Percentiles rank a stretch among this genome's conserved stretches.
Conservation (phyloP, 2,113 vertebrate species). For the Nycticryphes semicollaris region DNA sequence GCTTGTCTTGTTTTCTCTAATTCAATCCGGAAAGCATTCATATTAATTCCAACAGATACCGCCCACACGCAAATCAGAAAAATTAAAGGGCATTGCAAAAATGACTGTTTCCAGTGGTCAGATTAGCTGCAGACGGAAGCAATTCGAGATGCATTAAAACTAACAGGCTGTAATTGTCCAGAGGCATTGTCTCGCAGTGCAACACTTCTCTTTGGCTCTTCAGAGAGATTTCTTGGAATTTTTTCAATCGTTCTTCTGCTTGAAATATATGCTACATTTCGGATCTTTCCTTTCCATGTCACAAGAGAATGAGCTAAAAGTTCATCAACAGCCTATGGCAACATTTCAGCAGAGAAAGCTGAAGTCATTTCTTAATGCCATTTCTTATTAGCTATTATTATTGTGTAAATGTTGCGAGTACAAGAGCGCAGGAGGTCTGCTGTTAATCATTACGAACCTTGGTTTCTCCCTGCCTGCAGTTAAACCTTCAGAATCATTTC, state of each 20-base stretch:
- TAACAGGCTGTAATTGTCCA: slow-evolving; percentile 38
- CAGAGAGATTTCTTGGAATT: slow-evolving; percentile 37
- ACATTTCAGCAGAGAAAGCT: slow-evolving; percentile 49
- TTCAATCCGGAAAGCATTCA: slow-evolving; percentile 48
- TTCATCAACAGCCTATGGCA: slow-evolving; percentile 65
- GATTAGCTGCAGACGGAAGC: slow-evolving; percentile 58
- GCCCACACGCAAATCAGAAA: slow-evolving; percentile 26
- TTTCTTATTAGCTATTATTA: slow-evolving; percentile 58
- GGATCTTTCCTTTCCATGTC: not conserved
- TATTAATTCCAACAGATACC: slow-evolving; percentile 25
- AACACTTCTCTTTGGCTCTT: slow-evolving; percentile 18
- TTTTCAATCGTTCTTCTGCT: slow-evolving; percentile 32
- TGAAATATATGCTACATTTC: slow-evolving; percentile 9
- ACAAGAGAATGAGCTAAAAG: slow-evolving; percentile 23
- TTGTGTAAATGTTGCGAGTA: slow-evolving; percentile 34
- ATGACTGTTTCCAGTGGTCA: slow-evolving; percentile 28
- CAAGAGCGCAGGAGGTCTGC: slow-evolving; percentile 35
- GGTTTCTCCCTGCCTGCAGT: slow-evolving; percentile 30
- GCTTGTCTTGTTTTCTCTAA: slow-evolving; percentile 4
- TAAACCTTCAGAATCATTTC: slow-evolving; percentile 43
- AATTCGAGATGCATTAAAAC: slow-evolving; percentile 33
- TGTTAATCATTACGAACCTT: slow-evolving; percentile 30
- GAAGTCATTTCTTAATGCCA: slow-evolving; percentile 59
- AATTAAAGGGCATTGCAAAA: slow-evolving; percentile 54
- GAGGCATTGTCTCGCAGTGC: not conserved